These are phyloP conservation scores for Mimachlamys varia DNA, from an alignment of 2,888 invertebrate species.

Conservation along the genomic window DNA sequence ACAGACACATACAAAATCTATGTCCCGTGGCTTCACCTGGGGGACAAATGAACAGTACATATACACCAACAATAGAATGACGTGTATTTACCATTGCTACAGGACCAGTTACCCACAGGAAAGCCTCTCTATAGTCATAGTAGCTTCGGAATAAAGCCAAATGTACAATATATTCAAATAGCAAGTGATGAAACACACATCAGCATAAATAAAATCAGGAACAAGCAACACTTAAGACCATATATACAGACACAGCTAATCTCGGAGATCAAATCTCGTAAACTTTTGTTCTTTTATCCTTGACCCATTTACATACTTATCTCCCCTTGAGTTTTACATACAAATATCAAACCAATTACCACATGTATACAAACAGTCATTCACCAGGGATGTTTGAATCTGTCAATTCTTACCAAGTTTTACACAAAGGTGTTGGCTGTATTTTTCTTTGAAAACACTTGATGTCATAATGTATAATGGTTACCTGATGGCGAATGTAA, in stretches of 20 bases:
- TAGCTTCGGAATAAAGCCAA: not conserved
- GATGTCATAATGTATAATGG: no score
- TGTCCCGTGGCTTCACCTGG: no score
- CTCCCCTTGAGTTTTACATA: not conserved
- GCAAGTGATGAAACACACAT: not conserved
- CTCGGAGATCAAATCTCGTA: not conserved
- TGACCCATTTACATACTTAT: not conserved
- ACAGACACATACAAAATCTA: no score
- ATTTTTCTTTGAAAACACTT: no score
- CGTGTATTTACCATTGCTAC: not conserved
- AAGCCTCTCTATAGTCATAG: not conserved
- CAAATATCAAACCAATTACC: not conserved
- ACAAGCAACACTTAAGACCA: not conserved
- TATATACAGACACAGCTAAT: not conserved
- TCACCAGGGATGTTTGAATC: not conserved
- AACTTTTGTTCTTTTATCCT: not conserved
- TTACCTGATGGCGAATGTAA: no score
- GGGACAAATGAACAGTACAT: not conserved
- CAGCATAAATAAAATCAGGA: not conserved
- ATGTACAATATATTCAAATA: constrained; percentile 1
- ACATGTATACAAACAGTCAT: not conserved
- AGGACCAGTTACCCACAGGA: not conserved
- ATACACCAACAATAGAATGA: not conserved
- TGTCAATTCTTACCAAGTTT: no score
- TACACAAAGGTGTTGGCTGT: no score